Evolutionary conservation across 1,140 invertebrate species (phyloP).

Genomic region (honey bee (Apis mellifera)): Amel_HAv3.1 CM009943.2:6469501-6470000

Average conservation of each 20-base stretch:
- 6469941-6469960: background rate
- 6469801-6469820: constrained; percentile 65
- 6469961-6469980: background rate
- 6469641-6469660: constrained; percentile 44
- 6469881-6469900: constrained; percentile 46
- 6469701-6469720: constrained; percentile 48
- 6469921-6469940: background rate
- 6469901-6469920: constrained; percentile 22
- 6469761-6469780: constrained; percentile 40
- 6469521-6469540: constrained; percentile 28
- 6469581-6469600: background rate
- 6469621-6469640: constrained; percentile 52
- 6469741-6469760: constrained; percentile 56
- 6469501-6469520: constrained; percentile 40
- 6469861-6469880: constrained; percentile 34
- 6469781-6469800: constrained; percentile 53
- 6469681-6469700: constrained; percentile 39
- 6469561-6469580: background rate
- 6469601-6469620: constrained; percentile 30
- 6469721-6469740: constrained; percentile 65
- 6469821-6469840: constrained; percentile 58
- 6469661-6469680: background rate
- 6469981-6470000: background rate
- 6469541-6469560: constrained; percentile 14
- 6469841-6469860: constrained; percentile 44